Evolutionary conservation across 1,140 invertebrate genomes (phyloP), one percentile per base, ranked within the genome.

Genomic region (Augochlora pura): DNA sequence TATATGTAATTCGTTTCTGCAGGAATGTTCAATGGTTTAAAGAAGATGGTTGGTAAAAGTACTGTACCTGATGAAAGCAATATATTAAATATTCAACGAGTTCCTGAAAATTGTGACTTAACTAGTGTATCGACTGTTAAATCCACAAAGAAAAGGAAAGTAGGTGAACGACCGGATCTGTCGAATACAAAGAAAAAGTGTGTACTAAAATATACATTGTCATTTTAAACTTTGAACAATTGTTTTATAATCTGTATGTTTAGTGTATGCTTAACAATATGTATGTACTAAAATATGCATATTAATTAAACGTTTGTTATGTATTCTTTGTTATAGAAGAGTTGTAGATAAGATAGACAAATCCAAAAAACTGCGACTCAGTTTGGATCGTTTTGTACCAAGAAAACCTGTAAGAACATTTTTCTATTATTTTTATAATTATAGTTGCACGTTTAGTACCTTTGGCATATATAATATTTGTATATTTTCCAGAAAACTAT

Each of bases 11-110:
- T 87, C 81, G 85, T 77, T 86, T 89, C 91, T 90, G 64, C 77
- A 96, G 96, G 96, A 91, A 95, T 97, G 93, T 94, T 97, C 57
- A 96, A 93, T 91, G 96, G 96, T n/a, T 90, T 97, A 14, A 95
- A 95, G 85, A 97, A 96, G 91, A 96, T 96, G 85, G 96, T 97
- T 32, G 94, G 94, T 25, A 94, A 93, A 81, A 93, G 89, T 80
- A 88, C 83, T 68, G 91, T 90, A 7, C 88, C 93, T 4, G 93
- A 94, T 63, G 92, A 90, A 80, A 79, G 87, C 23, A 92, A 92
- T 79, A 90, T 89, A 72, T 88, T 91, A 25, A 86, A 86, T 63
- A 84, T 71, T 83, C 83, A 85, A 60, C 82, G 77, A 10, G 63
- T 81, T 65, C 7, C 54, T 27, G 27, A 71, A 42, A 73, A 86